Percentiles rank a stretch among this genome's conserved stretches.
Evolutionary conservation across 2,888 invertebrate genomes (phyloP).

Genomic region (Scaptomyza caliginosa): DNA sequence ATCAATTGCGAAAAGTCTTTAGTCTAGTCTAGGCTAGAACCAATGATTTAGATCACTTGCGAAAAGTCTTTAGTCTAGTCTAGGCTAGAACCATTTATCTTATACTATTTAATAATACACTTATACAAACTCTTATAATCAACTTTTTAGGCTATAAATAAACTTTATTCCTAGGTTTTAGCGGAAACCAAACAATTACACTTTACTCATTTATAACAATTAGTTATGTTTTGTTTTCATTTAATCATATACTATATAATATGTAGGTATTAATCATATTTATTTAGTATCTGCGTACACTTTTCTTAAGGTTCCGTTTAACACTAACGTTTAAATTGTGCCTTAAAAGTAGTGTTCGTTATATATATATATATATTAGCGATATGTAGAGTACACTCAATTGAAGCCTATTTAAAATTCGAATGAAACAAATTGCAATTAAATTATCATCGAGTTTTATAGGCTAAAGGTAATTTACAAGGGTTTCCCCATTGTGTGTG

Average conservation of each 20-base stretch:
- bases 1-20: too few species aligned
- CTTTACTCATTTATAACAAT: too few species aligned
- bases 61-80: too few species aligned
- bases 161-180: neutral
- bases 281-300: too few species aligned
- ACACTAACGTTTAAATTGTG: too few species aligned
- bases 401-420: neutral
- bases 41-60: too few species aligned
- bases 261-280: too few species aligned
- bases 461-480: conserved; percentile 26
- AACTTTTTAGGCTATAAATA: neutral
- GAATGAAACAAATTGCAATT: neutral
- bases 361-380: neutral
- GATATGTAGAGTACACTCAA: neutral
- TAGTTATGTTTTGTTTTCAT: too few species aligned
- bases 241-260: too few species aligned
- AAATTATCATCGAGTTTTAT: neutral
- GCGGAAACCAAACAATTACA: neutral
- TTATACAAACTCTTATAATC: neutral
- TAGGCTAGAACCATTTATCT: too few species aligned
- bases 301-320: neutral
- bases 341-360: neutral
- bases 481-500: conserved; percentile 70
- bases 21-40: too few species aligned
- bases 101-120: too few species aligned